Percentiles rank a stretch among this genome's conserved stretches.
phyloP scores from a whole-genome alignment of 1,140 invertebrate species.

The Megalonaias nervosa region DNA sequence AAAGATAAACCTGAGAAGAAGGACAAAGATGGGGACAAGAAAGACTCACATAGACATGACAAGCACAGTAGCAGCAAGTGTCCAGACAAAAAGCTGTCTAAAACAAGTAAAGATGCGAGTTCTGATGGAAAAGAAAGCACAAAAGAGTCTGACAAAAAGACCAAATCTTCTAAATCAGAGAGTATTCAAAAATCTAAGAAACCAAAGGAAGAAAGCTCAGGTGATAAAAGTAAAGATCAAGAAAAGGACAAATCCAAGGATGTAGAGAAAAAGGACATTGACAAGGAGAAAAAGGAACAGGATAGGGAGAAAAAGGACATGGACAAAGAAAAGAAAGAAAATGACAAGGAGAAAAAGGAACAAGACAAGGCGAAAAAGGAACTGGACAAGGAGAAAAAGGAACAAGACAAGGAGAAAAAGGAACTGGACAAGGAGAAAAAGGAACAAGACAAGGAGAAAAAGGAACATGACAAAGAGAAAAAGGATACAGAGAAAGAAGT shows the following conservation, averaged over 20 bases:
- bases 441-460: constrained; percentile 31
- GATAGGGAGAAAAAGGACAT: constrained; percentile 44
- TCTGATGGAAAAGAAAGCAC: constrained; percentile 24
- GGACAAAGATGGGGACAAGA: constrained; percentile 26
- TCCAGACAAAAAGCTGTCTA: constrained; percentile 28
- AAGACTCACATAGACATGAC: constrained; percentile 33
- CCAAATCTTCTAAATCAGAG: constrained; percentile 37
- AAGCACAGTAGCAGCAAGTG: constrained; percentile 23
- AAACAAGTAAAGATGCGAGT: constrained; percentile 6
- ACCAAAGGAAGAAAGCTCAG: constrained; percentile 19
- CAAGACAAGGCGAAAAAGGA: constrained; percentile 18
- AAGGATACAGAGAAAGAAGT: constrained; percentile 26
- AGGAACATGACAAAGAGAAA: constrained; percentile 32
- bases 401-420: constrained; percentile 11
- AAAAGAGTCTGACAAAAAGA: constrained; percentile 38
- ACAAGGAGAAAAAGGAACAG: constrained; percentile 39
- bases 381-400: constrained; percentile 40
- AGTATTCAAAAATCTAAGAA: constrained; percentile 57
- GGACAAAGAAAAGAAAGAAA: constrained; percentile 16
- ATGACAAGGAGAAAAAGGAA: constrained; percentile 32
- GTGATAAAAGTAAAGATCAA: constrained; percentile 55
- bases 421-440: constrained; percentile 19
- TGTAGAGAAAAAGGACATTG: constrained; percentile 35
- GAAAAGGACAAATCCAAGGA: constrained; percentile 33
- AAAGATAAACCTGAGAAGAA: constrained; percentile 3